Conservation (phyloP, 1,140 invertebrate species). For the Lanistes nyassanus region DNA sequence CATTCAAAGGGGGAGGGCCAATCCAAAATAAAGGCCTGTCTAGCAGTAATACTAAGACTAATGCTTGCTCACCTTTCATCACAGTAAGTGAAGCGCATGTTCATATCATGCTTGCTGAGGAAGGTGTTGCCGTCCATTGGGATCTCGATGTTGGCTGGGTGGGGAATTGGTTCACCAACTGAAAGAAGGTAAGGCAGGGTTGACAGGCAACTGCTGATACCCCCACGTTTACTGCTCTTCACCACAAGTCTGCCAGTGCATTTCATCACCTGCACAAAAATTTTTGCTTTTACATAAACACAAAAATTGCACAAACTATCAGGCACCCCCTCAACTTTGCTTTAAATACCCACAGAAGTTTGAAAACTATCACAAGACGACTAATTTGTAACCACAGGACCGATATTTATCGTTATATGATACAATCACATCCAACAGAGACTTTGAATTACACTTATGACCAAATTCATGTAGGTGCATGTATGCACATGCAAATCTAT, state of each 20-base stretch:
- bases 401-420: too few relatives aligned
- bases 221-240: slow-evolving; percentile 8
- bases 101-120: slow-evolving; percentile 88
- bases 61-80: slow-evolving; percentile 85
- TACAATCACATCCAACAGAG: too few relatives aligned
- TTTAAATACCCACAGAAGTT: too few relatives aligned
- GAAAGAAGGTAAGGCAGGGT: slow-evolving; percentile 69
- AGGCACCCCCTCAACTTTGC: too few relatives aligned
- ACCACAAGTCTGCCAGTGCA: slow-evolving; percentile 79
- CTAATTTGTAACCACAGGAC: too few relatives aligned
- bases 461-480: too few relatives aligned
- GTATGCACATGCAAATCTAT: too few relatives aligned
- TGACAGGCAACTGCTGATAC: background rate
- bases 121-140: slow-evolving; percentile 89
- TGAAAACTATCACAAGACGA: too few relatives aligned
- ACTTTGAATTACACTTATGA: too few relatives aligned
- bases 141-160: slow-evolving; percentile 92
- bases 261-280: slow-evolving; percentile 84
- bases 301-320: background rate
- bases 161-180: slow-evolving; percentile 88
- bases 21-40: slow-evolving; percentile 11
- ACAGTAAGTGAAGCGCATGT: slow-evolving; percentile 94
- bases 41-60: background rate
- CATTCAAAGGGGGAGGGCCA: background rate
- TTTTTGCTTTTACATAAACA: background rate